Conservation (phyloP, 2,888 invertebrate species). For the Antitype chi region DNA sequence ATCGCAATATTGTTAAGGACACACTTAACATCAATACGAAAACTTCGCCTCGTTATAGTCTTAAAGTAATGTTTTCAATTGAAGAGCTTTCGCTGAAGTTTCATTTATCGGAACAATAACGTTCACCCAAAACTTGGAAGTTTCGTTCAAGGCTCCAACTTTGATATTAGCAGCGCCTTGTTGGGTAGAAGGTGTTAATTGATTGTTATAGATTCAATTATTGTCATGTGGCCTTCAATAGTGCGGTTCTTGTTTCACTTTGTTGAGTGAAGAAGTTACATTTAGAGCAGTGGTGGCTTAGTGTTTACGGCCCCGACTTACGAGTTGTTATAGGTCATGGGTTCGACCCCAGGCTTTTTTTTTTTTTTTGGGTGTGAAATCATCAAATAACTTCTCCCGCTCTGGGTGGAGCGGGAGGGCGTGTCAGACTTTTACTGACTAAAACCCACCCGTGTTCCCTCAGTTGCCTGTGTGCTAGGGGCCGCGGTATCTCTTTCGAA, state of each 20-base stretch:
- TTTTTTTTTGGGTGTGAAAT: no score
- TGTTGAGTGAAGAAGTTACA: background rate
- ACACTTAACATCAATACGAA: conserved; percentile 32
- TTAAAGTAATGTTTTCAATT: conserved; percentile 43
- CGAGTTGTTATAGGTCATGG: no score
- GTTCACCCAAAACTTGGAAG: conserved; percentile 52
- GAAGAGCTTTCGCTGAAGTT: conserved; percentile 53
- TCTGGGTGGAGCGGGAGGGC: no score
- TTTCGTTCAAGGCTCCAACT: conserved; percentile 50
- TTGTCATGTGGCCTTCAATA: conserved; percentile 20
- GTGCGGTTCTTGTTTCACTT: background rate
- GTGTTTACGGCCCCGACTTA: no score
- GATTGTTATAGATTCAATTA: conserved; percentile 49
- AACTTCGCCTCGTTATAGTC: conserved; percentile 32
- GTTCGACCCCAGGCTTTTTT: no score
- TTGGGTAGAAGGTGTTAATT: conserved; percentile 34
- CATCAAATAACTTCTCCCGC: no score
- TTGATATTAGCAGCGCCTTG: conserved; percentile 51
- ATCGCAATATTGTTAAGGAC: background rate
- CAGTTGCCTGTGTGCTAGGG: no score
- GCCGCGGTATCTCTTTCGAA: no score
- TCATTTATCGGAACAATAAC: conserved; percentile 58
- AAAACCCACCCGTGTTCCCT: no score
- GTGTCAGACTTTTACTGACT: no score
- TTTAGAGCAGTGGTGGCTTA: no score